Evolutionary conservation across 1,140 invertebrate species (phyloP).

Genomic region (Panagrolaimus sp.): DNA sequence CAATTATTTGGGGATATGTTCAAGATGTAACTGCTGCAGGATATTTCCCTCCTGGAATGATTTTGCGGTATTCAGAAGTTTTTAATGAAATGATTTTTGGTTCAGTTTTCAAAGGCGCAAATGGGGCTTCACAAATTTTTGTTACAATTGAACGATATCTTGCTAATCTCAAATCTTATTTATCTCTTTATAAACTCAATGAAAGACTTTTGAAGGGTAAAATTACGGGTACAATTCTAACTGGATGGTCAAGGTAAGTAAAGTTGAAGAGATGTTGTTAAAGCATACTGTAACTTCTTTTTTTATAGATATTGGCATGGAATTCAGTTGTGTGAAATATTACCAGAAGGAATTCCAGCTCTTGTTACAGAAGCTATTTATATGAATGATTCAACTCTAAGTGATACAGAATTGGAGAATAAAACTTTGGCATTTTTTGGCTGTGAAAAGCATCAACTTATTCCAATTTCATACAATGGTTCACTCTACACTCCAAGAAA

Average conservation of each 20-base stretch:
- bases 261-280: too few species aligned
- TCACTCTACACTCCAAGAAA: neutral
- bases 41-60: constrained; percentile 42
- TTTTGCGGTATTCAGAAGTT: constrained; percentile 36
- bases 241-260: constrained; percentile 52
- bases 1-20: constrained; percentile 35
- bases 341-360: constrained; percentile 72
- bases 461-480: neutral
- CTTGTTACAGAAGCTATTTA: constrained; percentile 59
- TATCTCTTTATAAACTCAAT: constrained; percentile 29
- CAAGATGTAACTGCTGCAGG: constrained; percentile 32
- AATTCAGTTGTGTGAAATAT: constrained; percentile 79
- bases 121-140: constrained; percentile 41
- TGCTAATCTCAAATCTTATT: constrained; percentile 39
- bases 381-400: constrained; percentile 14
- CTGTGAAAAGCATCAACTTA: neutral
- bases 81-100: constrained; percentile 36
- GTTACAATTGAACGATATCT: constrained; percentile 34
- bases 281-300: too few species aligned
- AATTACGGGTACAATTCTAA: constrained; percentile 34
- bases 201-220: constrained; percentile 19
- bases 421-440: constrained; percentile 13
- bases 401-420: neutral
- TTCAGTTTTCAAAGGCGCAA: constrained; percentile 49
- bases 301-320: constrained; percentile 85